Evolutionary conservation across 2,888 invertebrate species (phyloP), one percentile per base, ranked within the genome.

Genomic region (Eremobia ochroleuca): DNA sequence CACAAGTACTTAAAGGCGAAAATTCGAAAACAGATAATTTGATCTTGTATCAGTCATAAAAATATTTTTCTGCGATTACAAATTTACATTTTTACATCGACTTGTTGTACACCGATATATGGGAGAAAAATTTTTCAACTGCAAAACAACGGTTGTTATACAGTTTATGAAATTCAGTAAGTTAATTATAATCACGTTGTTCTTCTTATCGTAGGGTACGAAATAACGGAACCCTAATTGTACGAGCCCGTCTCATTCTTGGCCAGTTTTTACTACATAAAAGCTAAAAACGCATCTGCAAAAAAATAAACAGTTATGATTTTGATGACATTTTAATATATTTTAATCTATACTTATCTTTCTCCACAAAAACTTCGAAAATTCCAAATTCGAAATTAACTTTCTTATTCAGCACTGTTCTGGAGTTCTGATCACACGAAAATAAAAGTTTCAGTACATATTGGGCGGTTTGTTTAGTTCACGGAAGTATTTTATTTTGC

Each of bases 401-500:
- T 34, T n/a, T 71, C 18, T 58, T n/a, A 34, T 21, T 46, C 31
- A n/a, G n/a, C 52, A 43, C n/a, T 55, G n/a, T 71, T 46, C 72
- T 46, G 28, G 11, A 15, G 21, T 43, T 55, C 18, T 13, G 9
- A n/a, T 5, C 5, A 61, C 4, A 8, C 1, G 34, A 21, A 46
- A 43, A 66, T 31, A 25, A 64, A 49, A 59, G 31, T 31, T 52
- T 49, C 40, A 40, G 15, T 52, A n/a, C 37, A 37, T 40, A 58
- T 25, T 15, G n/a, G 3, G 40, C 18, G 37, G 46, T 15, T 43
- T 52, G 58, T 49, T 52, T n/a, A 5, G 21, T 64, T 43, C 15
- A 46, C 25, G 40, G 34, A 59, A 21, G 25, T 52, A 43, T 59
- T 58, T 81, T 59, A 65, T 75, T 81, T 76, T 61, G 40, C 58